Conservation (phyloP, 2,888 invertebrate species). For the Stramonita haemastoma region DNA sequence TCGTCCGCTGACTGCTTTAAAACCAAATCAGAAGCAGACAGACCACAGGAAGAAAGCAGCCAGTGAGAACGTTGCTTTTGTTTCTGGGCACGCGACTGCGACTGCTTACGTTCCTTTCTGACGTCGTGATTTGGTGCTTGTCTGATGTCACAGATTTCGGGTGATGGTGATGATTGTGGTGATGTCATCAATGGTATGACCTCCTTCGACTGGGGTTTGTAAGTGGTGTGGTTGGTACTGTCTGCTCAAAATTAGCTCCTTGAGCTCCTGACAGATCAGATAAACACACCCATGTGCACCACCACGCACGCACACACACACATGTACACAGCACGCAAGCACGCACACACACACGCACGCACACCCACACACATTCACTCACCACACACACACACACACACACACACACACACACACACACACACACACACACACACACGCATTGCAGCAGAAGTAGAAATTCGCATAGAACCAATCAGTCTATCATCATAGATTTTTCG, state of each 20-base stretch:
- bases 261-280: not conserved
- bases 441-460: not conserved
- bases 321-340: not conserved
- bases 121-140: not conserved
- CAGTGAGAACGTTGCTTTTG: not conserved
- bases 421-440: not conserved
- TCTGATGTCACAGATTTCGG: not conserved
- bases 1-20: no score
- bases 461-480: not conserved
- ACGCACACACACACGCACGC: not conserved
- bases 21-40: not conserved
- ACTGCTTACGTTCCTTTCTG: not conserved
- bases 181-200: not conserved
- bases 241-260: not conserved
- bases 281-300: not conserved
- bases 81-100: not conserved
- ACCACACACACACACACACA: not conserved
- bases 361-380: not conserved
- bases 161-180: not conserved
- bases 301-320: not conserved
- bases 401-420: not conserved
- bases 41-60: not conserved
- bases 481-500: no score
- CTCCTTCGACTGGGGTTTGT: not conserved
- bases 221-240: not conserved